Percentiles rank a stretch among this genome's conserved stretches.
Evolutionary conservation across 2,888 invertebrate species (phyloP).

Genomic region (Orchesellides sinensis): DNA sequence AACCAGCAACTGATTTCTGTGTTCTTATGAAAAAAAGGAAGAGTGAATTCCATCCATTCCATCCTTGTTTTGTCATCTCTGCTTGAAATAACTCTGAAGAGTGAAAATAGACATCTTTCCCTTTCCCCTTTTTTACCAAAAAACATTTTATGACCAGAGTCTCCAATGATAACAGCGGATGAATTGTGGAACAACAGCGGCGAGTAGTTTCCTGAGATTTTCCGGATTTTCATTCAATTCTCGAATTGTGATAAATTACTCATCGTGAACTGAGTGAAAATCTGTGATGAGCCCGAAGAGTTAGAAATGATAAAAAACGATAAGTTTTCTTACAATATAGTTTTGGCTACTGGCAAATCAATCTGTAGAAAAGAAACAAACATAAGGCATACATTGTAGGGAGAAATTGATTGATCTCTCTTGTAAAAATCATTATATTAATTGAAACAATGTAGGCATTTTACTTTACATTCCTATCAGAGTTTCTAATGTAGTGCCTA

Average conservation of each 20-base stretch:
- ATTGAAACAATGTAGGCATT: background rate
- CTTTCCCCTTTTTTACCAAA: slow-evolving; percentile 8
- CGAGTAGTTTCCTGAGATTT: slow-evolving; percentile 73
- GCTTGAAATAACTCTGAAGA: slow-evolving; percentile 27
- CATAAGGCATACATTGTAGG: slow-evolving; percentile 20
- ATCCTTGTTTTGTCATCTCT: slow-evolving; percentile 35
- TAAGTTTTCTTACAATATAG: slow-evolving; percentile 69
- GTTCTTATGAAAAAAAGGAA: slow-evolving; percentile 36
- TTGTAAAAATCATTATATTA: background rate
- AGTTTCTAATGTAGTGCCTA: no score
- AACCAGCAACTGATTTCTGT: slow-evolving; percentile 58
- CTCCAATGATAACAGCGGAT: slow-evolving; percentile 61
- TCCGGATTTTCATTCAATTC: slow-evolving; percentile 60
- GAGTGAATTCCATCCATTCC: slow-evolving; percentile 59
- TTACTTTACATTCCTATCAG: no score
- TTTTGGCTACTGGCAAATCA: slow-evolving; percentile 74
- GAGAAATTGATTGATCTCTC: slow-evolving; percentile 9
- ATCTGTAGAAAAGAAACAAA: slow-evolving; percentile 66
- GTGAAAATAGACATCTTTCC: slow-evolving; percentile 8
- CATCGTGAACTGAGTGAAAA: slow-evolving; percentile 57
- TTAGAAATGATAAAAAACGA: slow-evolving; percentile 70
- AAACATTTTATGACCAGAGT: slow-evolving; percentile 62
- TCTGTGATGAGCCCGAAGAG: slow-evolving; percentile 72
- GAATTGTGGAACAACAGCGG: slow-evolving; percentile 72
- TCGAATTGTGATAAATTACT: slow-evolving; percentile 16